Evolutionary conservation across 1,140 invertebrate species (phyloP).

Genomic region (Acromyrmex charruanus): DNA sequence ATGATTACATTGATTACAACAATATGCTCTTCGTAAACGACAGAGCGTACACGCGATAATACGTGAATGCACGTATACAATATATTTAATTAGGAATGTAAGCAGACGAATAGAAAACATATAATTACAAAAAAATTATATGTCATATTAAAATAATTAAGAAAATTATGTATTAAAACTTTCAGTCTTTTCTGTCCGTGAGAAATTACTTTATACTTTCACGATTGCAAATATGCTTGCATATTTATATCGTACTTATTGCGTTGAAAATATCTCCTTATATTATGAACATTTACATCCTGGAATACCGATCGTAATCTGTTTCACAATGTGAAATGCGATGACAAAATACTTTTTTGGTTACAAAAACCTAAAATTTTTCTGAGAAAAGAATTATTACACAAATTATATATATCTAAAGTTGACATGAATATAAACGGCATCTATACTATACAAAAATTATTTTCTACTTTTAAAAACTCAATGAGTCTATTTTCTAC

Average conservation of each 20-base stretch:
- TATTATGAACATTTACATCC: not conserved
- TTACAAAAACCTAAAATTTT: constrained; percentile 20
- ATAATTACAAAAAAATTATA: not conserved
- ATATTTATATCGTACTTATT: not conserved
- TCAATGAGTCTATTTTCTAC: not conserved
- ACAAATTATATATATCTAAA: not conserved
- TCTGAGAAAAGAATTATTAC: not conserved
- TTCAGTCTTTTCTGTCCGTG: not conserved
- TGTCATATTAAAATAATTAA: no score
- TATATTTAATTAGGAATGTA: not conserved
- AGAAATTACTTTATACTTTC: not conserved
- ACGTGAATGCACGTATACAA: not conserved
- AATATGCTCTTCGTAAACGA: constrained; percentile 14
- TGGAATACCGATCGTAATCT: constrained; percentile 39
- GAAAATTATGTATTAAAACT: not conserved
- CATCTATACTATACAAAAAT: not conserved
- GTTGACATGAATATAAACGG: constrained; percentile 59
- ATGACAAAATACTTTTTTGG: constrained; percentile 17
- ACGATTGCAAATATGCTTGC: not conserved
- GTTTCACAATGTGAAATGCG: constrained; percentile 31
- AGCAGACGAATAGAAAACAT: not conserved
- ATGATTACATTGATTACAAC: constrained; percentile 44
- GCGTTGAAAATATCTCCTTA: not conserved
- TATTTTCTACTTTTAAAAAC: not conserved
- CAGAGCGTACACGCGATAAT: not conserved